phyloP scores from a whole-genome alignment of 2,113 vertebrate genomes.

The Lipophrys pholis region DNA sequence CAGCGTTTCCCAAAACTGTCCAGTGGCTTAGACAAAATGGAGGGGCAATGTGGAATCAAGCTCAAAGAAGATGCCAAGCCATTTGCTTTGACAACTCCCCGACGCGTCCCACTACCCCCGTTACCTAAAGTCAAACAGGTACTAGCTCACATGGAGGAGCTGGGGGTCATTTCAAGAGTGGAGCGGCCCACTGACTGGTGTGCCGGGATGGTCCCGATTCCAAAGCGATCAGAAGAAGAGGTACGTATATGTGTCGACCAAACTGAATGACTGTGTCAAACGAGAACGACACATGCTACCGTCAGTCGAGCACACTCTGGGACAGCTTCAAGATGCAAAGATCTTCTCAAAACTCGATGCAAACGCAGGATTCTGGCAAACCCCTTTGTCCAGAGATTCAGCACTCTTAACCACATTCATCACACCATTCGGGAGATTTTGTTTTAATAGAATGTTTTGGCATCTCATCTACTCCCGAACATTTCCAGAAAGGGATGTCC shows the following conservation, averaged over 20 bases:
- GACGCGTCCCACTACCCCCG: neutral
- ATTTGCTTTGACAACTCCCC: neutral
- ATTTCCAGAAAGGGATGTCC: constrained; percentile 3
- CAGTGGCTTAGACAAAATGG: neutral
- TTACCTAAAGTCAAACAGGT: neutral
- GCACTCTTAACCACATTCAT: too few relatives aligned
- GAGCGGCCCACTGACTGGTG: constrained; percentile 1
- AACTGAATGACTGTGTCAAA: neutral
- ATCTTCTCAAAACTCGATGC: neutral
- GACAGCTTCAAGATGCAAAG: neutral
- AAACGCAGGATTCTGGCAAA: too few relatives aligned
- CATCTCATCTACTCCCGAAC: constrained; percentile 1
- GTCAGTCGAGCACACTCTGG: neutral
- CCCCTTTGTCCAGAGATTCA: too few relatives aligned
- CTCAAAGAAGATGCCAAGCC: neutral
- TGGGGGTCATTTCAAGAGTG: neutral
- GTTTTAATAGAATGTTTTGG: constrained; percentile 6
- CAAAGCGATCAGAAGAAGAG: neutral
- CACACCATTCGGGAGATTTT: neutral
- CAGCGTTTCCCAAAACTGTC: neutral
- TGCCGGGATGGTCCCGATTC: too few relatives aligned
- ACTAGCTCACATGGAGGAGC: neutral
- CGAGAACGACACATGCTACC: neutral
- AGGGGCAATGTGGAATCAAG: neutral
- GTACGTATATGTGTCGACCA: too few relatives aligned